Base-by-base conservation (phyloP, 2,888 invertebrate genomes). In the Terebella lapidaria region DNA sequence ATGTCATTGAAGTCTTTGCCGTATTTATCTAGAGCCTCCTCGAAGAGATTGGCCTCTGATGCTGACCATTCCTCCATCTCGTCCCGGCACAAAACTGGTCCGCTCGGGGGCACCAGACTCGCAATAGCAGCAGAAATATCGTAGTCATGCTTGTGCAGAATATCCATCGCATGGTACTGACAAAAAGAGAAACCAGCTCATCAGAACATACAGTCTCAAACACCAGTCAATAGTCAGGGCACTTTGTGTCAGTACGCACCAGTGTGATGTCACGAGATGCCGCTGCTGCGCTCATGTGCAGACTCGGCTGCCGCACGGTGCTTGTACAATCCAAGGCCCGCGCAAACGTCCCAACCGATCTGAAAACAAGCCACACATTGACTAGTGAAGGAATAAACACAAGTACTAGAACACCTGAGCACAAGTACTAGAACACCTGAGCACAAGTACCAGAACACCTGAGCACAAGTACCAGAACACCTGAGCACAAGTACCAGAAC, bases 51-150 rank as follows among this genome's bases (percentile, higher is more conserved):
- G 57, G 97, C 96, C 82, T 99, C 99, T 15, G 94, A 92, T 49
- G 97, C 95, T 72, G 96, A 95, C 99, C 99, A 99, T 83, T 99
- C 97, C 84, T 99, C 99, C 91, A 99, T 94, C 85, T 99, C 97
- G 84, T 99, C 99, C 70, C 96, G 87, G 69, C 80, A 82, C 70
- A 97, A 86, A 72, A 96, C 92, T 25, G 97, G 97, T 20, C 96
- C 95, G 70, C 92, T 92, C 69, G 90, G 89, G 61, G 96, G 95
- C 78, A 96, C 94, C 74, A 97, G 85, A 59, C 93, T 92, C 74
- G 92, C 89, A 81, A 94, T 88, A 61, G 95, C 92, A 74, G 88
- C 86, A 70, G 94, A 90, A 80, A 96, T 86, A 81, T 94, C 91
- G 83, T 97, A 97, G 63, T 85, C 86, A 75, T 93, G 91, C 81